A percentile compares a stretch with the other conserved stretches of the same genome.
phyloP scores from a whole-genome alignment of 2,797 vertebrate species.

The Leptoclinus maculatus region DNA sequence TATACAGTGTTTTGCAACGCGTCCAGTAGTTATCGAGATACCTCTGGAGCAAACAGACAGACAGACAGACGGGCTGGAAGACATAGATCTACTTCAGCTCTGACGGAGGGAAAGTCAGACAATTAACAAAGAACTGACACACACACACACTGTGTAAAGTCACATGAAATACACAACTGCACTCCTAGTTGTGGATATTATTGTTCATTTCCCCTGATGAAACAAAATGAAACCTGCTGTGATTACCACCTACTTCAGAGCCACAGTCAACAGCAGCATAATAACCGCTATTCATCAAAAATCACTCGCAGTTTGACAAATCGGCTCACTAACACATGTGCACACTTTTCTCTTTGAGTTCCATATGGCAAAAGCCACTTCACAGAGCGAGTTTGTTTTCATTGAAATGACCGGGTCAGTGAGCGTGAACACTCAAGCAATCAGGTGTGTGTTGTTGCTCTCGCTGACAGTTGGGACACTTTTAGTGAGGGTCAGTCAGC shows the following conservation, averaged over 20 bases:
- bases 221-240: constrained; percentile 28
- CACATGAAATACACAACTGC: background rate
- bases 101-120: background rate
- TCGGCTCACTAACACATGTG: background rate
- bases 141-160: background rate
- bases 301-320: constrained; percentile 16
- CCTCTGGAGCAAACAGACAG: background rate
- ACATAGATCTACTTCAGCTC: background rate
- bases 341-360: constrained; percentile 2
- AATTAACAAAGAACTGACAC: background rate
- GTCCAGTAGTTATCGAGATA: background rate
- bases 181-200: background rate
- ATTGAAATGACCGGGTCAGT: constrained; percentile 44
- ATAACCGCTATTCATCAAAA: constrained; percentile 22
- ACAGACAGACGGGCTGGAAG: background rate
- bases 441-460: constrained; percentile 24
- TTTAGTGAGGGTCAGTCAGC: constrained; percentile 17
- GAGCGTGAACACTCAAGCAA: constrained; percentile 39
- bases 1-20: background rate
- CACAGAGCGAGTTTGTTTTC: constrained; percentile 44
- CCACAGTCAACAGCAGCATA: constrained; percentile 14
- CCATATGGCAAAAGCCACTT: constrained; percentile 35
- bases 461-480: constrained; percentile 9
- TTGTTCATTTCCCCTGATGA: constrained; percentile 8
- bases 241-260: constrained; percentile 1